These are phyloP conservation scores for Scaptomyza hsui DNA, from an alignment of 1,140 invertebrate genomes.

Conservation along the genomic window DNA sequence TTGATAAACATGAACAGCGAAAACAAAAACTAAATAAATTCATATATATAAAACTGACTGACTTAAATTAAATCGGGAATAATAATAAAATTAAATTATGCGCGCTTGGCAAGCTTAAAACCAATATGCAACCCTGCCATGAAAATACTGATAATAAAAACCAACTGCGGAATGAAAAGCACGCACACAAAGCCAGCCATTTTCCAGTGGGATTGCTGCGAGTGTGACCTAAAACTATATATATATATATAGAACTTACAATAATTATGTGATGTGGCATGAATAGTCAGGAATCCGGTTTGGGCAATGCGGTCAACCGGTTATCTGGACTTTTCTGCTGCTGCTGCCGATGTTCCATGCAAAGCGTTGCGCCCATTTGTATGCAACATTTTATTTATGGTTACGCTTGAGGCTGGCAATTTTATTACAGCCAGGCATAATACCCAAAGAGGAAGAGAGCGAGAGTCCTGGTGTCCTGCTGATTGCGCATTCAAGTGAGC, in stretches of 20 bases:
- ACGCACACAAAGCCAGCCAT: too few species aligned
- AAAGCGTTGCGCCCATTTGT: conserved; percentile 22
- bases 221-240: conserved; percentile 38
- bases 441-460: neutral
- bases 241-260: neutral
- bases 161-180: conserved; percentile 1
- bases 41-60: too few species aligned
- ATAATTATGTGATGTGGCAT: conserved; percentile 20
- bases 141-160: conserved; percentile 18
- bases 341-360: neutral
- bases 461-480: conserved; percentile 21
- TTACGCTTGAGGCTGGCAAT: conserved; percentile 31
- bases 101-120: conserved; percentile 24
- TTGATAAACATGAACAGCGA: conserved; percentile 20
- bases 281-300: neutral
- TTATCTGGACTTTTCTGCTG: conserved; percentile 26
- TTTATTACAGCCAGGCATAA: conserved; percentile 46
- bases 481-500: conserved; percentile 52
- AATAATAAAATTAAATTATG: conserved; percentile 44
- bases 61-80: neutral
- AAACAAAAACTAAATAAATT: neutral
- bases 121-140: conserved; percentile 31
- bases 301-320: conserved; percentile 41
- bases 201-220: too few species aligned
- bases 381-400: conserved; percentile 53